These are phyloP conservation scores for Ectemnius cavifrons DNA, from an alignment of 2,888 invertebrate species.

Conservation along the genomic window DNA sequence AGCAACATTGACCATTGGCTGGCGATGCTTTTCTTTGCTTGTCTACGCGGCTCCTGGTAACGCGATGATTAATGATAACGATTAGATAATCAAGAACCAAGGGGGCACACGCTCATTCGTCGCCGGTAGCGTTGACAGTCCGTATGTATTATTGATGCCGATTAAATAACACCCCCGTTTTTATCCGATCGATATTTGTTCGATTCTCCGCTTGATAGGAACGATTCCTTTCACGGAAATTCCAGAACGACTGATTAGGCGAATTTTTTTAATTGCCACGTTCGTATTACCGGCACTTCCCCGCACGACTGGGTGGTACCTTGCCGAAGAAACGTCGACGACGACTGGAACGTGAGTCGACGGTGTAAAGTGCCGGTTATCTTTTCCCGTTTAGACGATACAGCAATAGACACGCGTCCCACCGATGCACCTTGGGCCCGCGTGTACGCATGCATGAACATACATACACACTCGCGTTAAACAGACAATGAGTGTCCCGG, in stretches of 20 bases:
- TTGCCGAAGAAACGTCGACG: background rate
- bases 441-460: constrained; percentile 17
- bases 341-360: constrained; percentile 4
- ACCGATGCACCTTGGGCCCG: constrained; percentile 33
- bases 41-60: background rate
- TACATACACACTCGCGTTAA: constrained; percentile 14
- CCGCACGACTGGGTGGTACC: too few relatives aligned
- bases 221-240: too few relatives aligned
- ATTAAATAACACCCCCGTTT: too few relatives aligned
- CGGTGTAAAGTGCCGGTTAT: constrained; percentile 55
- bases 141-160: too few relatives aligned
- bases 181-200: too few relatives aligned
- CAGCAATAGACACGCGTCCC: constrained; percentile 21
- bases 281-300: too few relatives aligned
- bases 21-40: background rate
- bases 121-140: too few relatives aligned
- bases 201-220: too few relatives aligned
- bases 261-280: too few relatives aligned
- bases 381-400: constrained; percentile 33
- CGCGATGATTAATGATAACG: constrained; percentile 7
- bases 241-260: too few relatives aligned
- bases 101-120: constrained; percentile 1
- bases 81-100: too few relatives aligned
- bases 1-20: background rate
- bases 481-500: constrained; percentile 38